Conservation (phyloP, 2,888 invertebrate genomes). For the Catocala fraxini region DNA sequence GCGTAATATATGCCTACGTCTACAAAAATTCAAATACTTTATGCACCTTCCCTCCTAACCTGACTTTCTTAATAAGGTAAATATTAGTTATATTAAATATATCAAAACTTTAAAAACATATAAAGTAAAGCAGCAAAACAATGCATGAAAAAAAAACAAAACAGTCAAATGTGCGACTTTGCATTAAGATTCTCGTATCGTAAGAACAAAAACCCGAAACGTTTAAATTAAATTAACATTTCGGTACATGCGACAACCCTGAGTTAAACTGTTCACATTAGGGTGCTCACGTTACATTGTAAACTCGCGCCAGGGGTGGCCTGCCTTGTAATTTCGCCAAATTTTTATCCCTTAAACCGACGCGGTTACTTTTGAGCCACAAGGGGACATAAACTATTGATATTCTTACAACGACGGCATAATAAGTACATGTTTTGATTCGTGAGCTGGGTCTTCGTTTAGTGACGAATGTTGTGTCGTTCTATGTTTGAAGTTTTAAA, state of each 20-base stretch:
- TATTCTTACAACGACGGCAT: constrained; percentile 64
- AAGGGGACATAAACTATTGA: constrained; percentile 60
- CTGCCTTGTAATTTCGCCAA: constrained; percentile 85
- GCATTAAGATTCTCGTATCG: not conserved
- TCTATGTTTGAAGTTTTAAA: not conserved
- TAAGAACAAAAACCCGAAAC: not conserved
- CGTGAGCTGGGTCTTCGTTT: constrained; percentile 50
- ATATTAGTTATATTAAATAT: too few species aligned
- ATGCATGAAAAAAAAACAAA: too few species aligned
- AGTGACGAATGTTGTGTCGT: not conserved
- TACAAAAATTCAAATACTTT: too few species aligned
- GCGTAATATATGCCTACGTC: too few species aligned
- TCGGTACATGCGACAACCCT: constrained; percentile 66
- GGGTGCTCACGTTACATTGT: constrained; percentile 86
- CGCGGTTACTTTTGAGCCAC: constrained; percentile 68
- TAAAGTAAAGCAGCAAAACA: too few species aligned
- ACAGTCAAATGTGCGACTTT: too few species aligned
- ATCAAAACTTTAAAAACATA: too few species aligned
- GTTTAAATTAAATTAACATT: constrained; percentile 3
- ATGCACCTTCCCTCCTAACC: too few species aligned
- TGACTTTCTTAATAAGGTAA: too few species aligned
- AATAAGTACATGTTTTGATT: constrained; percentile 72
- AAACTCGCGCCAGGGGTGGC: constrained; percentile 78
- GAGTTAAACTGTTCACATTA: constrained; percentile 80
- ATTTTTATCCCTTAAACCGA: constrained; percentile 80